phyloP scores from a whole-genome alignment of 2,888 invertebrate species.

The Schizaphis graminum region DNA sequence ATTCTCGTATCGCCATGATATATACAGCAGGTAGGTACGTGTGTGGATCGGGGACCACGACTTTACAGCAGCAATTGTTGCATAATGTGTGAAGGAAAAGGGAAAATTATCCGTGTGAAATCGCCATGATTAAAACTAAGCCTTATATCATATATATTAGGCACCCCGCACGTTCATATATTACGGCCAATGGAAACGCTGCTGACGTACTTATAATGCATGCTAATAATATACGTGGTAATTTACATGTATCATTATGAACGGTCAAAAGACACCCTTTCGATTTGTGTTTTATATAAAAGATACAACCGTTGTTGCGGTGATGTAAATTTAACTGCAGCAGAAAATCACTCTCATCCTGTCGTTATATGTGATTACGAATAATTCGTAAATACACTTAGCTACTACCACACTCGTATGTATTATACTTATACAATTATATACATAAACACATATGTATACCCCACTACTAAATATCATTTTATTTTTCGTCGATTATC shows the following conservation, averaged over 20 bases:
- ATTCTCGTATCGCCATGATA: not conserved
- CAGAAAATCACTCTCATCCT: not conserved
- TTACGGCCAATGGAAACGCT: not conserved
- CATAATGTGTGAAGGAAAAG: not conserved
- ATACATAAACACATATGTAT: not conserved
- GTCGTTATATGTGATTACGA: not conserved
- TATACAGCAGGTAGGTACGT: not conserved
- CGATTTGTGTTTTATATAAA: not conserved
- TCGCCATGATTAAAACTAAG: conserved; percentile 7
- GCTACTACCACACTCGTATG: not conserved
- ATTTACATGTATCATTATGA: not conserved
- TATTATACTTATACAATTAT: not conserved
- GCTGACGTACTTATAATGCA: not conserved
- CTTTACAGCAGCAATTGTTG: not conserved
- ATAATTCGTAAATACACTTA: not conserved
- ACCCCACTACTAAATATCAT: not conserved
- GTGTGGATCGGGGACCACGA: not conserved
- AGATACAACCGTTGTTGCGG: not conserved
- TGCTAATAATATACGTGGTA: not conserved
- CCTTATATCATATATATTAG: not conserved
- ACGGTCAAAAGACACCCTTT: not conserved
- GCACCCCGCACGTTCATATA: not conserved
- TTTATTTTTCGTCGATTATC: not conserved
- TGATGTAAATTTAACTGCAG: not conserved
- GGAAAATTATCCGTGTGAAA: conserved; percentile 30